Base-by-base conservation (phyloP, 2,113 vertebrate species). In the Grallaria varia region DNA sequence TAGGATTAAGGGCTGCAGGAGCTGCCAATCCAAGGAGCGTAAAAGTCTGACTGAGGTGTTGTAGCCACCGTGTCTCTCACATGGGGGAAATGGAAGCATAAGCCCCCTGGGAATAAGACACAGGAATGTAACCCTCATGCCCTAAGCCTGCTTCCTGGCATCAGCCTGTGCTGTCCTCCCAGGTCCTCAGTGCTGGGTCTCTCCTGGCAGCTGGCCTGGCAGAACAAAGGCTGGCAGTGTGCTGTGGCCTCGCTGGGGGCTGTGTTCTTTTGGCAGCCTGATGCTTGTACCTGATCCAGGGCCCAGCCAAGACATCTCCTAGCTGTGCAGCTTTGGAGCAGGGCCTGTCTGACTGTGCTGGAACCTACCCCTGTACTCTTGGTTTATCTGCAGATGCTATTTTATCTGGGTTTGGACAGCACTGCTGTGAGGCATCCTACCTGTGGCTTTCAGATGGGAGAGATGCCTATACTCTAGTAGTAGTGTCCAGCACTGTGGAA, bases 181-280 rank as follows among this genome's bases (percentile, higher is more conserved):
- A 60, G 72, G 60, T 30, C 8, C 27, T 31, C 0, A 0, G 22
- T 31, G 63, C 25, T 0, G 0, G 13, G 44, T 50, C 58, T 31
- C 52, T 63, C 77, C 30, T 3, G 3, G 68, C 73, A 90, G 95
- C 89, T 84, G 73, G 62, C 53, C 75, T 56, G 27, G 66, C 85
- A 45, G 79, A 90, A 95, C 92, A 96, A 92, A 95, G 87, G 47
- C 55, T 63, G 59, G 33, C 85, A 77, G 31, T 88, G 87, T 91
- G 62, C 24, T n/a, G n/a, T 60, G 66, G 64, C 72, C 75, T 89
- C 0, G 0, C 58, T 19, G 33, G 67, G 28, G 52, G n/a, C 71
- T 33, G 40, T 13, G 31, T 52, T 69, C 23, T 64, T 73, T 42
- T 90, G 78, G 62, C 72, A 67, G 37, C 21, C 40, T 50, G 62